Base-by-base conservation (phyloP, 2,113 vertebrate species). In the Campylomormyrus numenius region DNA sequence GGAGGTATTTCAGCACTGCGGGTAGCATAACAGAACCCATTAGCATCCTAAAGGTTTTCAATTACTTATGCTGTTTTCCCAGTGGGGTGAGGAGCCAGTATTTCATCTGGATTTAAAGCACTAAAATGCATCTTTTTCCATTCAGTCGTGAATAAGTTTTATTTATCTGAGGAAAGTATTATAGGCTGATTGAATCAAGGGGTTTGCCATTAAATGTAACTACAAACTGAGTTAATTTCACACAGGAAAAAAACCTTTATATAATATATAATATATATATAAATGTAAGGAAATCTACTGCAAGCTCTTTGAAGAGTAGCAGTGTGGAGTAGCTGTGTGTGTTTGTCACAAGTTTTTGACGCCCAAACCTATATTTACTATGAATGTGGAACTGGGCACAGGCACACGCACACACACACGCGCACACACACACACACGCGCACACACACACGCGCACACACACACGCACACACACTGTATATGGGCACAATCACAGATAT, bases 121-220 rank as follows among this genome's bases (percentile, higher is more conserved):
- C 92, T 87, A 62, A 90, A 90, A 92, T 50, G 48, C 53, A 89
- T 50, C 89, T 87, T 92, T 56, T 85, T 27, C 62, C 27, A 4
- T 70, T 70, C 62, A 70, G n/a, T 70, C 10, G 9, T 70, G 62
- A 27, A 70, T 31, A 62, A 62, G 27, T 70, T 70, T 31, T 70
- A 70, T 70, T 27, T 70, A 70, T 95, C 93, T 93, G 87, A 91
- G 89, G 3, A 31, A 53, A 39, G 13, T 92, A 91, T 94, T 89
- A 88, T 91, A 0, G 48, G 94, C 94, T 94, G 92, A 91, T 95
- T 92, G 91, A 91, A 92, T 91, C 58, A 92, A 91, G 93, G 93
- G 92, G 90, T 92, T 92, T 92, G 92, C 91, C 92, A 93, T 95
- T 94, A 90, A 93, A 94, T 94, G 94, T 93, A 91, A 91, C 93